phyloP scores from a whole-genome alignment of 2,888 invertebrate species.

The Pyrgus malvae region DNA sequence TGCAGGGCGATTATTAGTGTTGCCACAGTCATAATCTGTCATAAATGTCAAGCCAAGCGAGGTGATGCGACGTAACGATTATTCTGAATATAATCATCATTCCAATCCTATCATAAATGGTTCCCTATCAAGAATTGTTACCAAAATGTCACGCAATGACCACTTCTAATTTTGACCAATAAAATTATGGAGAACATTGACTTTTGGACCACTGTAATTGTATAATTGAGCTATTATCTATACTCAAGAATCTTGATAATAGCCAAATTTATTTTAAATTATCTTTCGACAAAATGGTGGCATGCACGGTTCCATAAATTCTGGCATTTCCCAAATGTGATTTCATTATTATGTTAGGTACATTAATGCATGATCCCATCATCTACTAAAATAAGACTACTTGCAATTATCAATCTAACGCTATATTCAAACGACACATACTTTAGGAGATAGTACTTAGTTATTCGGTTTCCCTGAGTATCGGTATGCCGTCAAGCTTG shows the following conservation, averaged over 20 bases:
- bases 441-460: no score
- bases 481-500: constrained; percentile 90
- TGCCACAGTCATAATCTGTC: constrained; percentile 71
- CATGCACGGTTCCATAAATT: no score
- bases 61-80: constrained; percentile 60
- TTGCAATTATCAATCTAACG: no score
- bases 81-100: constrained; percentile 65
- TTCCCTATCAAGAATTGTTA: constrained; percentile 59
- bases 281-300: no score
- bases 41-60: constrained; percentile 70
- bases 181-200: constrained; percentile 42
- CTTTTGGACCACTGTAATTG: constrained; percentile 35
- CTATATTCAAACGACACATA: no score
- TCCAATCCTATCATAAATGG: constrained; percentile 62
- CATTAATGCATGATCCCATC: no score
- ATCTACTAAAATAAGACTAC: no score
- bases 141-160: constrained; percentile 65
- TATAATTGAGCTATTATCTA: neutral
- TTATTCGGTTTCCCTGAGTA: constrained; percentile 77
- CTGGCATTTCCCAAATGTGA: no score
- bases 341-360: no score
- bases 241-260: constrained; percentile 36
- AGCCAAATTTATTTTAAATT: constrained; percentile 20
- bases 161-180: constrained; percentile 44
- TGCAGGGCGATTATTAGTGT: constrained; percentile 68